Percentiles rank a stretch among this genome's conserved stretches.
Conservation (phyloP, 2,888 invertebrate species). For the Aphidoletes aphidimyza region DNA sequence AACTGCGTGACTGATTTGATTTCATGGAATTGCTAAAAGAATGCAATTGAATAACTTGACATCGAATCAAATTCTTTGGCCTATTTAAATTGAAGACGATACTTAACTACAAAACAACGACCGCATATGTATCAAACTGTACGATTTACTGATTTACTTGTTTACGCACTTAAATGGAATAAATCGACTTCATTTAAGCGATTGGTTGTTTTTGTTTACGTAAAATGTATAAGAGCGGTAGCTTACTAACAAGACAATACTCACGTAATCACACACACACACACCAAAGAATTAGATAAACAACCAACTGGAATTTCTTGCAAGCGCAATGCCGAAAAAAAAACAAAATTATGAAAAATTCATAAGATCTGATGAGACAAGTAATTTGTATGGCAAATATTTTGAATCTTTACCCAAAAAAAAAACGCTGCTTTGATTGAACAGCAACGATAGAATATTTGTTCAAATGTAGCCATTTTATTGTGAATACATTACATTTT, state of each 20-base stretch:
- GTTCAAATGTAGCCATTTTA: too few species aligned
- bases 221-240: not conserved
- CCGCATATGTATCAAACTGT: not conserved
- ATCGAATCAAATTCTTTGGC: not conserved
- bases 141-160: not conserved
- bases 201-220: slow-evolving; percentile 21
- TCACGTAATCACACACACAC: not conserved
- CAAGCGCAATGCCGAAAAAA: not conserved
- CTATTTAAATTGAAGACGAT: not conserved
- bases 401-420: too few species aligned
- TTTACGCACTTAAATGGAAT: not conserved
- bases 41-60: not conserved
- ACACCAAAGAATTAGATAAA: not conserved
- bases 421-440: too few species aligned
- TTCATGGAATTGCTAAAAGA: not conserved
- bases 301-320: not conserved
- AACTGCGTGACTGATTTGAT: too few species aligned
- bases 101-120: not conserved
- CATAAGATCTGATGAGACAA: not conserved
- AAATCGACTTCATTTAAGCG: not conserved
- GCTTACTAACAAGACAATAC: not conserved
- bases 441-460: too few species aligned
- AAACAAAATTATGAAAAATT: not conserved
- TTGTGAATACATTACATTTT: too few species aligned
- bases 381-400: too few species aligned